Evolutionary conservation across 2,797 vertebrate genomes (phyloP), one percentile per base, ranked within the genome.

Genomic region (Peromyscus attwateri): DNA sequence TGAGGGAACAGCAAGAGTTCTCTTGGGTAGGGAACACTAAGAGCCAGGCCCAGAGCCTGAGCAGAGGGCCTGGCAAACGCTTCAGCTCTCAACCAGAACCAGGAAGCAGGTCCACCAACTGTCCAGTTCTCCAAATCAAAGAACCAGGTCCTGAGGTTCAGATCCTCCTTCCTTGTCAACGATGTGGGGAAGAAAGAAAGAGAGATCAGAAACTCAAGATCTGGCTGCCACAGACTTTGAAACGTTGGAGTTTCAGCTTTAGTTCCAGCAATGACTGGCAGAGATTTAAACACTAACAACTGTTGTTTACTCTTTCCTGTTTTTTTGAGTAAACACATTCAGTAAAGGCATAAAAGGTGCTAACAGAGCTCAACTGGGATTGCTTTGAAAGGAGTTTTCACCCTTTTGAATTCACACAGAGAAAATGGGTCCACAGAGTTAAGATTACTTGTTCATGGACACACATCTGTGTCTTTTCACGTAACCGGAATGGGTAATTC

Each of bases 11-110:
- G 64, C 94, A 94, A 77, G 60, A 89, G 80, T 77, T 97, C 88
- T 97, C 92, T 94, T 96, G 87, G 87, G 68, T 60, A 93, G 60
- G 97, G 73, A 97, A 85, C 52, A 93, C 95, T 96, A 92, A 95
- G 87, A 94, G 55, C 81, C 96, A 97, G 94, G 95, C 89, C 31
- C 87, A 97, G 66, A 95, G 96, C 92, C 92, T 91, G 87, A 91
- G 92, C 93, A 93, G 46, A 79, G 52, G 40, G 62, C 68, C 81
- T 96, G 91, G 68, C 91, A 97, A 93, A 95, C 31, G 75, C 88
- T 96, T 94, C 73, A 62, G 73, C 88, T 96, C 87, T 97, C 70
- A 96, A 82, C 62, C 81, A 96, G 81, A 95, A 88, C 90, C 92
- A 94, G 81, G 87, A 95, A 94, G 87, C 68, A 92, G 23, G 13